A percentile compares a stretch with the other conserved stretches of the same genome.
phyloP scores from a whole-genome alignment of 37 sponge, comb jelly and placozoan species.

The Beroe ovata region DNA sequence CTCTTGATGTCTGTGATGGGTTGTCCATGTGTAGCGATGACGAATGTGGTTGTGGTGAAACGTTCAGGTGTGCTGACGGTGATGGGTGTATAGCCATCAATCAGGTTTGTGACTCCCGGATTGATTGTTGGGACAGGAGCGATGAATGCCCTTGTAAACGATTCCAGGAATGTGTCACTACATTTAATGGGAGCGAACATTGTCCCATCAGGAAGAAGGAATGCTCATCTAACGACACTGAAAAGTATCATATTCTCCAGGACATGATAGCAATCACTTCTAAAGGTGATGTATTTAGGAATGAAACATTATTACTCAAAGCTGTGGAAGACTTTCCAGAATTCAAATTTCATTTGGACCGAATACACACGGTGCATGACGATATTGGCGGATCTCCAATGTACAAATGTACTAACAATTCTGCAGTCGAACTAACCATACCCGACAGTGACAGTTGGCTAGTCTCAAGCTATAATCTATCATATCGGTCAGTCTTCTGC shows the following conservation, averaged over 20 bases:
- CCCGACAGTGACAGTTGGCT: background rate
- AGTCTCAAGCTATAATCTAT: background rate
- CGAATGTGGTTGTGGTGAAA: conserved; percentile 5
- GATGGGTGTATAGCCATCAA: background rate
- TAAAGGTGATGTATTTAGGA: background rate
- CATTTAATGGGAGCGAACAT: background rate
- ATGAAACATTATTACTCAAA: background rate
- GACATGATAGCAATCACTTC: background rate
- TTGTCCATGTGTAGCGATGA: background rate
- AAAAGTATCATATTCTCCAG: background rate
- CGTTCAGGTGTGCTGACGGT: conserved; percentile 28
- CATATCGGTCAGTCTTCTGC: background rate
- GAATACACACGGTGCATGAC: background rate
- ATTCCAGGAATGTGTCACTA: background rate
- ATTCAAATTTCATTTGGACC: background rate
- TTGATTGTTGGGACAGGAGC: background rate
- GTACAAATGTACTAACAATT: background rate
- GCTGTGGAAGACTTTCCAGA: background rate
- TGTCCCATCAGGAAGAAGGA: background rate
- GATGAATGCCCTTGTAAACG: background rate
- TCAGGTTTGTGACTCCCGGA: conserved; percentile 14
- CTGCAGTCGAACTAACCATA: background rate
- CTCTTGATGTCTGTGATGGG: too few relatives aligned
- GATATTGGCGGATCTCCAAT: background rate
- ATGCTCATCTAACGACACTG: background rate